Evolutionary conservation across 2,888 invertebrate genomes (phyloP).

Genomic region (Nipponacmea schrenckii): DNA sequence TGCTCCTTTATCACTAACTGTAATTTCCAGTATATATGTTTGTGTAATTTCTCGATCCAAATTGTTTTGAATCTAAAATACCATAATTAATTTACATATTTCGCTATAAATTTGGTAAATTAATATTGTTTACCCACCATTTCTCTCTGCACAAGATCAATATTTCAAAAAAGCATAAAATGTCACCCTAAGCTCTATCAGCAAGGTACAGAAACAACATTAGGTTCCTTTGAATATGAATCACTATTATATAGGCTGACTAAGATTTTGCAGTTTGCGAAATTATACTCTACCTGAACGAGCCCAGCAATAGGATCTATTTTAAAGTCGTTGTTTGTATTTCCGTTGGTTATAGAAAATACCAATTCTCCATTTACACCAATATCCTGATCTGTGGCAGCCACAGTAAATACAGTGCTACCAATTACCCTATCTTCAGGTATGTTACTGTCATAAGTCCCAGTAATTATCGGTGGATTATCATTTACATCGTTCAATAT

Average conservation of each 20-base stretch:
- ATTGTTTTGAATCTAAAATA: conserved; percentile 39
- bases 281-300: conserved; percentile 28
- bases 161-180: no score
- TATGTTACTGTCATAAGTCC: conserved; percentile 39
- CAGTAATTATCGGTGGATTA: conserved; percentile 45
- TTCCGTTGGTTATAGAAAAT: conserved; percentile 48
- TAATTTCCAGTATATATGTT: conserved; percentile 43
- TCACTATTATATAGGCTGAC: no score
- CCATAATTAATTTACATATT: no score
- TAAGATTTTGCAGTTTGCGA: no score
- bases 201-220: no score
- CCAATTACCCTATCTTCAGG: conserved; percentile 45
- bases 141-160: no score
- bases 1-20: conserved; percentile 30
- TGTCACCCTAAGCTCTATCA: no score
- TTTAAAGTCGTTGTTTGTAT: conserved; percentile 45
- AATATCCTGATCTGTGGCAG: conserved; percentile 49
- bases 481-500: conserved; percentile 55
- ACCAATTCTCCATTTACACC: conserved; percentile 38
- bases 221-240: no score
- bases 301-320: conserved; percentile 42
- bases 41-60: conserved; percentile 53
- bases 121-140: no score
- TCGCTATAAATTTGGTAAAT: no score
- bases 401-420: conserved; percentile 39